Evolutionary conservation across 2,797 vertebrate genomes (phyloP).

Genomic region (Onychomys arenicola): DNA sequence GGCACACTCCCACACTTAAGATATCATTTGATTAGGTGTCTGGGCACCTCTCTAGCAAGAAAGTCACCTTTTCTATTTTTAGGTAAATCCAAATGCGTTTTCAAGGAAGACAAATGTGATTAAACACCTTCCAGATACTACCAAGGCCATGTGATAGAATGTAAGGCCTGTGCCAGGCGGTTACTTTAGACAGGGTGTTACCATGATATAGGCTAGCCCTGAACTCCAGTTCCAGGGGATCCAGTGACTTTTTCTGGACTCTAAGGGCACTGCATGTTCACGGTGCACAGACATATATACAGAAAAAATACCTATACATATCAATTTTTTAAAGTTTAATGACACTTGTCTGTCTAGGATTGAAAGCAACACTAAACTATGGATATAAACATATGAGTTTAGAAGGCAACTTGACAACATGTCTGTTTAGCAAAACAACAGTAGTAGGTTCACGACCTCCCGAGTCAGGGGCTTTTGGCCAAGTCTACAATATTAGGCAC

Average conservation of each 20-base stretch:
- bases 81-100: constrained; percentile 1
- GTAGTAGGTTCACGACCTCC: not conserved
- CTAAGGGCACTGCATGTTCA: not conserved
- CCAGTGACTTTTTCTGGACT: not conserved
- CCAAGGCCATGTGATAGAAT: not conserved
- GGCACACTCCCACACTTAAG: not conserved
- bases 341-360: not conserved
- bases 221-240: not conserved
- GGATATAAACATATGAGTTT: not conserved
- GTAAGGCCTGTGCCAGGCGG: not conserved
- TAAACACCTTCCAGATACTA: not conserved
- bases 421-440: not conserved
- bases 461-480: not conserved
- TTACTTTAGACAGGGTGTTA: not conserved
- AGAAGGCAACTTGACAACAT: not conserved
- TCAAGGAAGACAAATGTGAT: not conserved
- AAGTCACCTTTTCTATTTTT: not conserved
- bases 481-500: not conserved
- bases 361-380: not conserved
- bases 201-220: not conserved
- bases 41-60: not conserved
- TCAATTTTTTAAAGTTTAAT: not conserved
- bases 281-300: not conserved
- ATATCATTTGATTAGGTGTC: not conserved
- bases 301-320: not conserved